Conservation (phyloP, 2,797 vertebrate genomes). For the Rhinogobio ventralis region DNA sequence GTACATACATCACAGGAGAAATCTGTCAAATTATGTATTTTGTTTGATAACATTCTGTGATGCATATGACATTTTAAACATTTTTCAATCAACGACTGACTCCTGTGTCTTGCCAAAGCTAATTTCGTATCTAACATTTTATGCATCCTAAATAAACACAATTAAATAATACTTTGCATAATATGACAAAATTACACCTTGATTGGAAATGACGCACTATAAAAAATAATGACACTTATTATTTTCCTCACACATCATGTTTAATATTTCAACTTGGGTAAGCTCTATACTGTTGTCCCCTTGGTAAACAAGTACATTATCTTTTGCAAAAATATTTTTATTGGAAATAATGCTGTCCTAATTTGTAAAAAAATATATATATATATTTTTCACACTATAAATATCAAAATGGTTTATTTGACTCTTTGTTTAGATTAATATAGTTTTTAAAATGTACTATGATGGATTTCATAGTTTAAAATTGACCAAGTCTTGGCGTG, state of each 20-base stretch:
- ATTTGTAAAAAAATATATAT: no score
- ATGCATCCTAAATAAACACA: conserved; percentile 12
- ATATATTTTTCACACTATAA: not conserved
- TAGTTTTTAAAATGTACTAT: not conserved
- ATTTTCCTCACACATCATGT: conserved; percentile 4
- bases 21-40: not conserved
- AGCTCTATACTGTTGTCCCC: not conserved
- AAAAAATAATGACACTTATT: not conserved
- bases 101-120: not conserved
- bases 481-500: not conserved
- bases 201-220: not conserved
- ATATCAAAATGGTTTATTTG: not conserved
- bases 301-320: not conserved
- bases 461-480: not conserved
- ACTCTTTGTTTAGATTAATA: not conserved
- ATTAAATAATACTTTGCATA: conserved; percentile 18
- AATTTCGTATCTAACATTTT: not conserved
- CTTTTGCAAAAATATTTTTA: not conserved
- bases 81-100: not conserved
- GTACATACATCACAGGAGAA: not conserved
- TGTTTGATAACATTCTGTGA: not conserved
- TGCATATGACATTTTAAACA: not conserved
- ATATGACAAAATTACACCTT: conserved; percentile 6
- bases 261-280: not conserved
- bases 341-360: not conserved